Percentiles rank a stretch among this genome's conserved stretches.
Conservation (phyloP, 2,888 invertebrate species). For the Agriopis aurantiaria region DNA sequence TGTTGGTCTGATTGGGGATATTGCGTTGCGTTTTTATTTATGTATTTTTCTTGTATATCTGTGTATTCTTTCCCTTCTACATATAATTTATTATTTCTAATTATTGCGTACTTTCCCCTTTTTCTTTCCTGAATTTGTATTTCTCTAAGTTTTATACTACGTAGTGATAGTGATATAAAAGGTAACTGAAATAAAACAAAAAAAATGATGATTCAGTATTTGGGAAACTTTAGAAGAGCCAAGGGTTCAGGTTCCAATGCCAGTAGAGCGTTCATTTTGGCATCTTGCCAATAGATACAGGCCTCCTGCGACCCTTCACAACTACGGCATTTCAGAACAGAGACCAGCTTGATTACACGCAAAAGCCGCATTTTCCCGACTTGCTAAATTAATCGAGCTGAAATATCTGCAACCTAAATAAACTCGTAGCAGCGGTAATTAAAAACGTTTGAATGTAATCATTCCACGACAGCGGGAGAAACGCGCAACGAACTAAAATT, state of each 20-base stretch:
- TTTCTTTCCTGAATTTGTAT: no score
- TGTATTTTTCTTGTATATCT: no score
- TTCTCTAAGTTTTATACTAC: no score
- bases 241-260: conserved; percentile 21
- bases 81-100: no score
- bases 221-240: conserved; percentile 22
- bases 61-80: no score
- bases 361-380: conserved; percentile 37
- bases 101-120: no score
- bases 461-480: conserved; percentile 18
- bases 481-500: conserved; percentile 20
- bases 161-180: no score
- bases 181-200: no score
- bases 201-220: neutral
- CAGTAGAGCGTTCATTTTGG: conserved; percentile 39
- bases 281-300: conserved; percentile 29
- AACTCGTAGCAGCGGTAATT: conserved; percentile 19
- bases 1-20: no score
- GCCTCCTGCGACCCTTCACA: conserved; percentile 38
- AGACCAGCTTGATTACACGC: conserved; percentile 40
- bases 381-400: conserved; percentile 23
- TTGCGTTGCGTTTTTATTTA: no score
- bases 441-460: conserved; percentile 27
- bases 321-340: conserved; percentile 38
- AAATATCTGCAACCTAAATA: conserved; percentile 22